Evolutionary conservation across 2,888 invertebrate genomes (phyloP).

Genomic region (Tortrix viridana): DNA sequence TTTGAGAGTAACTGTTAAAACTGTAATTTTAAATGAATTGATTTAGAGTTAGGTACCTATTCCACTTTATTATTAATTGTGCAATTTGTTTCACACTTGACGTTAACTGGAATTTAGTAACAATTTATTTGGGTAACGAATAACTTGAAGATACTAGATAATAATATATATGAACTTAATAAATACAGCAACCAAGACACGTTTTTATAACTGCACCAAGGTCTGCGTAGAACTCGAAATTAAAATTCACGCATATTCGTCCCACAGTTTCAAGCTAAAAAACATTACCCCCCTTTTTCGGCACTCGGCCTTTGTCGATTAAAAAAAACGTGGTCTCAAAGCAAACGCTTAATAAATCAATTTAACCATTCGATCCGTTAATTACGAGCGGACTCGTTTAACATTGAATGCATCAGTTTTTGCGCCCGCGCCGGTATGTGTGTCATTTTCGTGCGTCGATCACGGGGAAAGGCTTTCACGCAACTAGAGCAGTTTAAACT

Average conservation of each 20-base stretch:
- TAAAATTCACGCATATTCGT: too few relatives aligned
- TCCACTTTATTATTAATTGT: too few relatives aligned
- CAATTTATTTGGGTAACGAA: neutral
- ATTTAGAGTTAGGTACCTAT: too few relatives aligned
- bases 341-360: slow-evolving; percentile 18
- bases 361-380: slow-evolving; percentile 27
- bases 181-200: neutral
- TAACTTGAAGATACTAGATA: too few relatives aligned
- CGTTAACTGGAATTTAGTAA: slow-evolving; percentile 3
- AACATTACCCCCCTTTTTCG: too few relatives aligned
- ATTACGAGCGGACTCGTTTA: slow-evolving; percentile 24
- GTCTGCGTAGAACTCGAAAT: too few relatives aligned
- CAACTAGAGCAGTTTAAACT: slow-evolving; percentile 19
- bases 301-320: too few relatives aligned
- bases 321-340: too few relatives aligned
- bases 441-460: slow-evolving; percentile 18
- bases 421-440: slow-evolving; percentile 21
- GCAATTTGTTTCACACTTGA: slow-evolving; percentile 15
- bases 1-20: neutral
- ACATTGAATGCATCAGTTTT: slow-evolving; percentile 24
- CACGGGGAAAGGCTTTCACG: slow-evolving; percentile 32
- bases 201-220: too few relatives aligned
- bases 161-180: too few relatives aligned
- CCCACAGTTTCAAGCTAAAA: too few relatives aligned
- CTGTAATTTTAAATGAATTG: neutral